Base-by-base conservation (phyloP, 2,888 invertebrate species). In the Lamellibrachia columna region DNA sequence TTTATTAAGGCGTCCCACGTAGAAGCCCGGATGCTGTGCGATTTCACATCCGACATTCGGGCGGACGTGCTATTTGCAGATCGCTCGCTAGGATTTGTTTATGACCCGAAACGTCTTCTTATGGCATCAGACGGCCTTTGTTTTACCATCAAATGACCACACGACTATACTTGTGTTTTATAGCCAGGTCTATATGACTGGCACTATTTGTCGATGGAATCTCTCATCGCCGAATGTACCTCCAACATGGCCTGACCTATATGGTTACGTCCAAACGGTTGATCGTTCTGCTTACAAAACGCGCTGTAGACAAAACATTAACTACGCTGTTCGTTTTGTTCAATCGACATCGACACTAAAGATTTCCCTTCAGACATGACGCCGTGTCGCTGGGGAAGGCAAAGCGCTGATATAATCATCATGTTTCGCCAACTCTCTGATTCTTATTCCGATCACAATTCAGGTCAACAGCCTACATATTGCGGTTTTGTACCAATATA, bases 381-480 rank as follows among this genome's bases (percentile, higher is more conserved):
- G 6, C 6, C 15, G n/a, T 75, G 75, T 22, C 75, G 22, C 75
- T 6, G n/a, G 75, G 60, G 75, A 75, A 22, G 75, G 75, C 75
- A 75, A 75, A 4, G 75, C 75, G 75, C n/a, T 75, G 75, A 75
- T 75, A 75, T 75, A 75, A 75, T 75, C 75, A 75, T 75, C 22
- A 75, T 75, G 75, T 75, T 75, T 75, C 75, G 75, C 75, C 75
- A 75, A 75, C 75, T 75, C 75, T 75, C 75, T 75, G 75, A 75
- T 75, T 75, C 75, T 75, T 75, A 75, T 75, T 75, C 75, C n/a
- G 75, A 75, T 75, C 22, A 75, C 15, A 75, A 75, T 6, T 75
- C 6, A 75, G 75, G 22, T 75, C 75, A 75, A 75, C 75, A 75
- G 75, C 75, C 75, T 4, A 6, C 75, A 75, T 6, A 75, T 6